Conservation (phyloP, 2,113 vertebrate genomes). For the Tragelaphus buxtoni region DNA sequence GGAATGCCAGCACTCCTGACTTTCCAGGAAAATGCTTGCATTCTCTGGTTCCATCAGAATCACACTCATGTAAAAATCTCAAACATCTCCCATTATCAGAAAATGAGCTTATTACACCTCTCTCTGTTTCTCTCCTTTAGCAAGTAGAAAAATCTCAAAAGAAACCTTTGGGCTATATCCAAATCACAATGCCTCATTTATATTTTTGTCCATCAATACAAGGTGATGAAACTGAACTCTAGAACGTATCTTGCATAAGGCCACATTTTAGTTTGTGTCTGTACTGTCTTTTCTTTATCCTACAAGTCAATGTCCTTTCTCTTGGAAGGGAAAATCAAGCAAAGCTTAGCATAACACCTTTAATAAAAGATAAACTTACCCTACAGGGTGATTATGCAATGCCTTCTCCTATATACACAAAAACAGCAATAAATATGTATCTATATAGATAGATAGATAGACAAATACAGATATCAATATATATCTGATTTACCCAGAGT, state of each 20-base stretch:
- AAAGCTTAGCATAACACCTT: not conserved
- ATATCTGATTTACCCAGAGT: not conserved
- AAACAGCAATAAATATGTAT: not conserved
- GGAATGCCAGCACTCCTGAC: not conserved
- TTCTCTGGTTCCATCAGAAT: not conserved
- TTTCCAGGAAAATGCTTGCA: not conserved
- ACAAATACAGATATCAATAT: not conserved
- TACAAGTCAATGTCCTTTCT: not conserved
- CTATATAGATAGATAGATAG: not conserved
- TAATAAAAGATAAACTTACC: not conserved
- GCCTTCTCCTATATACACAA: not conserved
- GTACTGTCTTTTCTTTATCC: not conserved
- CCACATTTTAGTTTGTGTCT: not conserved
- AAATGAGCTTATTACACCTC: not conserved
- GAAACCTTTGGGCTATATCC: not conserved
- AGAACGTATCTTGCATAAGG: not conserved
- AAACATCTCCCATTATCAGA: not conserved
- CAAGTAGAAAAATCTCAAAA: not conserved
- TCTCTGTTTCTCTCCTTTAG: not conserved
- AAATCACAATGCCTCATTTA: not conserved
- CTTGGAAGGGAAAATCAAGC: not conserved
- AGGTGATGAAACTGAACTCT: not conserved
- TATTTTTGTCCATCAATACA: not conserved
- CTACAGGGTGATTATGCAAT: not conserved
- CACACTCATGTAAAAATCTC: not conserved